Evolutionary conservation across 1,140 invertebrate species (phyloP).

Genomic region (Magallana angulata): DNA sequence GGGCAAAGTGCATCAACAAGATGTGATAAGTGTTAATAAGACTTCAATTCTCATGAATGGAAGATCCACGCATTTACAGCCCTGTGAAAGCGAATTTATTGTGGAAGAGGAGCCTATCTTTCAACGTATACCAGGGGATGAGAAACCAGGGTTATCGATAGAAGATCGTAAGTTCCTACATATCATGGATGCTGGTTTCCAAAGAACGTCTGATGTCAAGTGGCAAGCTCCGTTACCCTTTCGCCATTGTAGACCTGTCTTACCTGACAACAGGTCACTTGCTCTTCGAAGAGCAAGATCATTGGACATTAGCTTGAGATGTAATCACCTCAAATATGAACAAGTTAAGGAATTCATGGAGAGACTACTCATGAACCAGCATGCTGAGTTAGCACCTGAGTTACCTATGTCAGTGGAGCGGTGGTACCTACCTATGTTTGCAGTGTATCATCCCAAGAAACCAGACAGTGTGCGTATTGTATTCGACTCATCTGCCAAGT

Average conservation of each 20-base stretch:
- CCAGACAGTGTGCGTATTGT: conserved; percentile 39
- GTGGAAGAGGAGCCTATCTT: conserved; percentile 26
- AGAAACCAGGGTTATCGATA: conserved; percentile 50
- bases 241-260: too few species aligned
- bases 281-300: too few species aligned
- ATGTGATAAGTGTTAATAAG: conserved; percentile 39
- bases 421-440: conserved; percentile 55
- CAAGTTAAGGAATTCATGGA: too few species aligned
- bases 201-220: neutral
- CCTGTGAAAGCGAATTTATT: conserved; percentile 42
- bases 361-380: too few species aligned
- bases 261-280: too few species aligned
- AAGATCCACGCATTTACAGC: conserved; percentile 37
- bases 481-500: conserved; percentile 54
- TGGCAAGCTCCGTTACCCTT: conserved; percentile 55
- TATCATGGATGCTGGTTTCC: conserved; percentile 41
- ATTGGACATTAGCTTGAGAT: too few species aligned
- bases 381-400: too few species aligned
- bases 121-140: conserved; percentile 33
- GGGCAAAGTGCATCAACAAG: conserved; percentile 2
- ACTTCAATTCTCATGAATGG: conserved; percentile 43
- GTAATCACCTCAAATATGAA: too few species aligned
- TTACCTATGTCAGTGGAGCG: neutral
- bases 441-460: conserved; percentile 47
- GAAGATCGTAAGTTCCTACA: conserved; percentile 53